A percentile compares a stretch with the other conserved stretches of the same genome.
phyloP scores from a whole-genome alignment of 35 echinoderm and acorn worm species.

The Ophioderma brevispina region DNA sequence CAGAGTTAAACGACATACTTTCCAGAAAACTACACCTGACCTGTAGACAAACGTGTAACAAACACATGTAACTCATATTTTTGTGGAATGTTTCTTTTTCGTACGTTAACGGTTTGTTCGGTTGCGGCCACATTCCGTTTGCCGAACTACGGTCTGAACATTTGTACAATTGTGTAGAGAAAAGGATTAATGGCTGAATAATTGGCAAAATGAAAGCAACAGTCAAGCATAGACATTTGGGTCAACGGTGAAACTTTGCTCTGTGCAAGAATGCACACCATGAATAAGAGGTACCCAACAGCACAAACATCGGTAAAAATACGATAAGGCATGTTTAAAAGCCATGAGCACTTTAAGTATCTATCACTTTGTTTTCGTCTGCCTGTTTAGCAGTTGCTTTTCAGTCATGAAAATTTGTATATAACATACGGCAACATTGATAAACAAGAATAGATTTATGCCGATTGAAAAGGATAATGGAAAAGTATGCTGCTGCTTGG shows the following conservation, averaged over 20 bases:
- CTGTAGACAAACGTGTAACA: too few species aligned
- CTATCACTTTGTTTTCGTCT: not conserved
- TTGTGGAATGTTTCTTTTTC: too few species aligned
- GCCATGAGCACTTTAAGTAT: not conserved
- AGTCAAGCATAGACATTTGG: not conserved
- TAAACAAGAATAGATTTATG: not conserved
- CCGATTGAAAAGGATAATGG: not conserved
- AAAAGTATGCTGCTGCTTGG: not conserved
- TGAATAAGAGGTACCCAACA: not conserved
- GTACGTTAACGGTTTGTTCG: too few species aligned
- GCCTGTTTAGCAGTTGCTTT: not conserved
- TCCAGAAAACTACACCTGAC: too few species aligned
- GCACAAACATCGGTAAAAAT: not conserved
- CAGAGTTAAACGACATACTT: too few species aligned
- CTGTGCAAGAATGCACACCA: not conserved
- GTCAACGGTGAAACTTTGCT: not conserved
- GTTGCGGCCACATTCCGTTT: too few species aligned
- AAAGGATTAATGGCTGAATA: too few species aligned
- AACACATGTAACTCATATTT: too few species aligned
- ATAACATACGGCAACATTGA: not conserved
- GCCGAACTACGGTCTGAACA: too few species aligned
- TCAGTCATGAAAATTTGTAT: not conserved
- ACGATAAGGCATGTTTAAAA: not conserved
- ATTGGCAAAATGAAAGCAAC: not conserved
- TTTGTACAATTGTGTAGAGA: too few species aligned